Evolutionary conservation across 2,888 invertebrate species (phyloP).

Genomic region (Nudaria mundana): DNA sequence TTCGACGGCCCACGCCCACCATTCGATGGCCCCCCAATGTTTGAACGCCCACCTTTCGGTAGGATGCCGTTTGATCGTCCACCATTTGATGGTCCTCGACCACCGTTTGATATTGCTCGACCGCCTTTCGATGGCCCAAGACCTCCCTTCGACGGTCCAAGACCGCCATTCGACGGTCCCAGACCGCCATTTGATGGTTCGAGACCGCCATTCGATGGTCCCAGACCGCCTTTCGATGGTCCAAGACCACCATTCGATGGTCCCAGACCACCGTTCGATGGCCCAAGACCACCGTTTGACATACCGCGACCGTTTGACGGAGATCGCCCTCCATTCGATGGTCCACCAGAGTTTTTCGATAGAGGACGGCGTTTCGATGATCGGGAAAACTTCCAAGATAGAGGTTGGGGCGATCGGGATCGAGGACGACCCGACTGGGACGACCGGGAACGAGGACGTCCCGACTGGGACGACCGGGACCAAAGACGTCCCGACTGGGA

Average conservation of each 20-base stretch:
- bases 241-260: conserved; percentile 49
- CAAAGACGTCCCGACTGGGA: conserved; percentile 40
- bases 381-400: conserved; percentile 59
- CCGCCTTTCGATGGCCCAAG: conserved; percentile 38
- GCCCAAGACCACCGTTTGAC: conserved; percentile 37
- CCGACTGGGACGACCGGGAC: conserved; percentile 50
- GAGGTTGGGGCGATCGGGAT: conserved; percentile 61
- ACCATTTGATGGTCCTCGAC: conserved; percentile 37
- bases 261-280: conserved; percentile 48
- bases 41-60: conserved; percentile 24
- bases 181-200: conserved; percentile 47
- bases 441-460: conserved; percentile 28
- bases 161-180: conserved; percentile 57
- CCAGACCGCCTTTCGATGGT: conserved; percentile 18
- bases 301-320: conserved; percentile 37
- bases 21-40: conserved; percentile 44
- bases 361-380: conserved; percentile 68
- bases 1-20: conserved; percentile 55
- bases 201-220: conserved; percentile 34
- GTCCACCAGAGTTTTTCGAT: conserved; percentile 68
- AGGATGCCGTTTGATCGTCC: conserved; percentile 19
- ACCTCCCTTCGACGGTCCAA: conserved; percentile 34
- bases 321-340: conserved; percentile 38
- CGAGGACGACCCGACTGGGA: conserved; percentile 22
- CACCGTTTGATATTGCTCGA: conserved; percentile 54